phyloP scores from a whole-genome alignment of 2,888 invertebrate genomes.

The Cheilosia impressa region DNA sequence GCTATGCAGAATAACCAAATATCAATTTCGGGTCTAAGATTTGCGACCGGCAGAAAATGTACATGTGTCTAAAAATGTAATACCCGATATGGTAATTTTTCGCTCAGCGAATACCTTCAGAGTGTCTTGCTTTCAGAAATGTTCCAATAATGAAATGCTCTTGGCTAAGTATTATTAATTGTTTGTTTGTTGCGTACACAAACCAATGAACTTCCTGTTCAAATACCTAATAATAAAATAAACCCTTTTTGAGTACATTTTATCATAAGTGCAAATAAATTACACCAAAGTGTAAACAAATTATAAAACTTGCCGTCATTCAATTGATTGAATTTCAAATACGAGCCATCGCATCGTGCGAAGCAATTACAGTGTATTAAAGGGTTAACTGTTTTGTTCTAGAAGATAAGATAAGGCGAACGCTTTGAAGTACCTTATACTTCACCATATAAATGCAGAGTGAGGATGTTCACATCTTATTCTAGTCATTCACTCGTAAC shows the following conservation, averaged over 20 bases:
- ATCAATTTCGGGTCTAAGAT: too few relatives aligned
- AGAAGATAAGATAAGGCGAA: slow-evolving; percentile 38
- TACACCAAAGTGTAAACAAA: slow-evolving; percentile 5
- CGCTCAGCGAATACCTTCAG: too few relatives aligned
- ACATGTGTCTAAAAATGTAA: too few relatives aligned
- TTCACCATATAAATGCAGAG: slow-evolving; percentile 28
- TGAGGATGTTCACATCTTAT: neutral
- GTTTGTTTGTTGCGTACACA: too few relatives aligned
- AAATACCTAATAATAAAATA: slow-evolving; percentile 1
- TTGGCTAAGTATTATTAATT: too few relatives aligned
- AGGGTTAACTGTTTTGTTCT: neutral
- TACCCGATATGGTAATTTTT: too few relatives aligned
- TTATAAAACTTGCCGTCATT: neutral
- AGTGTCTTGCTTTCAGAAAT: neutral
- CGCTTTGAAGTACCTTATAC: neutral
- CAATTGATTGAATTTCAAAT: slow-evolving; percentile 16
- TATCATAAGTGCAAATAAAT: neutral
- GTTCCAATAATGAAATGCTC: neutral
- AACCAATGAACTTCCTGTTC: neutral
- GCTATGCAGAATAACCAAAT: too few relatives aligned
- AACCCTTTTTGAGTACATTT: neutral
- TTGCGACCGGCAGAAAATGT: too few relatives aligned
- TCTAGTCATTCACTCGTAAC: neutral
- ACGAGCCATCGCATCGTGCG: neutral
- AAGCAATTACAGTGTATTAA: neutral